These are phyloP conservation scores for Aphidoletes aphidimyza DNA, from an alignment of 2,888 invertebrate species.

Conservation along the genomic window DNA sequence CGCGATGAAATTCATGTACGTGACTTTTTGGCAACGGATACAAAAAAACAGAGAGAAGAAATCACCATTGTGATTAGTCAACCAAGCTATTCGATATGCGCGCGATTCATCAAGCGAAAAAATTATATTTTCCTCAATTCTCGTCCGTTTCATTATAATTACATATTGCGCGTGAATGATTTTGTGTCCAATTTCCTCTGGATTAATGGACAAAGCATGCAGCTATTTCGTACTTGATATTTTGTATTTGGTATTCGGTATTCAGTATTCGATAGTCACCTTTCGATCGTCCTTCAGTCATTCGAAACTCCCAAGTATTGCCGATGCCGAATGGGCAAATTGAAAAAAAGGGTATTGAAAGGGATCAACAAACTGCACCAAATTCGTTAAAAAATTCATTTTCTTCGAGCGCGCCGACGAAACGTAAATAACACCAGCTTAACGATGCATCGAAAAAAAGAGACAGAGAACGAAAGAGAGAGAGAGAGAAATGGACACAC, in stretches of 20 bases:
- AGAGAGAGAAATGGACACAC: neutral
- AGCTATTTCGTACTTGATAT: no score
- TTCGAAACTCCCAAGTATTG: neutral
- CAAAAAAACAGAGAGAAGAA: no score
- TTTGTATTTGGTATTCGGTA: no score
- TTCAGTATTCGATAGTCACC: neutral
- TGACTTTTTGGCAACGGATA: neutral
- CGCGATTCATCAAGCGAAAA: neutral
- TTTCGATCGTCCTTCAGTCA: neutral
- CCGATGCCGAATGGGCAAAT: neutral
- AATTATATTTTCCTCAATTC: constrained; percentile 13
- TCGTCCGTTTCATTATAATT: neutral
- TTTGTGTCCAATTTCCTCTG: constrained; percentile 19
- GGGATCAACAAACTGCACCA: constrained; percentile 22
- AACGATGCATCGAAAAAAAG: constrained; percentile 6
- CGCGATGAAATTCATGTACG: constrained; percentile 18
- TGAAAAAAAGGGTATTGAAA: neutral
- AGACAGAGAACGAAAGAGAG: no score
- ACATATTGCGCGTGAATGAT: constrained; percentile 50
- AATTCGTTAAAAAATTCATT: constrained; percentile 52
- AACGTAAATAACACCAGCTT: constrained; percentile 50
- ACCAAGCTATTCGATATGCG: neutral
- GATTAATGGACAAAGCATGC: no score
- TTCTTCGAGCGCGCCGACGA: constrained; percentile 5
- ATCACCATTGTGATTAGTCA: constrained; percentile 38